These are phyloP conservation scores for Onychostruthus taczanowskii DNA, from an alignment of 2,113 vertebrate genomes.

Conservation along the genomic window DNA sequence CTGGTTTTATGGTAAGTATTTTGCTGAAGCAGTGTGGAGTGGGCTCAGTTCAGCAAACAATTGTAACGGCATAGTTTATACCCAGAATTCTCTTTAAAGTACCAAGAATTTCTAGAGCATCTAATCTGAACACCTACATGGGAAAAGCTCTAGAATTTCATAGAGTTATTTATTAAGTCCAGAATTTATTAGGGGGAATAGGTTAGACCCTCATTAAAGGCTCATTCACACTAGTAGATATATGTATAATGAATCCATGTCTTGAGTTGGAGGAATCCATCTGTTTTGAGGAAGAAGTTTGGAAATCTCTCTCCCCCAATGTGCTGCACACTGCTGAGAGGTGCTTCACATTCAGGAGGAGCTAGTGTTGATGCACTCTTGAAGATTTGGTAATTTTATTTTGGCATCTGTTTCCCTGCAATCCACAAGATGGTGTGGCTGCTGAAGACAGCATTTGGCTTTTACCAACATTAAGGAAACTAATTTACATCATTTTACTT, in stretches of 20 bases:
- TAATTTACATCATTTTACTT: neutral
- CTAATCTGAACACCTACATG: neutral
- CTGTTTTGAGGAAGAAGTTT: neutral
- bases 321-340: rapidly evolving
- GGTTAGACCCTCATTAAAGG: neutral
- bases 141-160: neutral
- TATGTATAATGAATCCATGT: neutral
- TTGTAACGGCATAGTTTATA: neutral
- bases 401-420: neutral
- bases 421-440: neutral
- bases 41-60: neutral
- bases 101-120: neutral
- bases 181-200: neutral
- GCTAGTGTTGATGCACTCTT: neutral
- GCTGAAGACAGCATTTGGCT: neutral
- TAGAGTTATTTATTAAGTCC: neutral
- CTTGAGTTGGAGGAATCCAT: neutral
- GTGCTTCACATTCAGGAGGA: neutral
- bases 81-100: neutral
- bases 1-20: neutral
- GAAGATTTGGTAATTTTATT: neutral
- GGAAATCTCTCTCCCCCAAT: neutral
- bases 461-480: neutral
- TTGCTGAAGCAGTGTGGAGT: neutral
- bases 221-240: neutral